phyloP scores from a whole-genome alignment of 2,888 invertebrate species.

The Andrena flavipes region DNA sequence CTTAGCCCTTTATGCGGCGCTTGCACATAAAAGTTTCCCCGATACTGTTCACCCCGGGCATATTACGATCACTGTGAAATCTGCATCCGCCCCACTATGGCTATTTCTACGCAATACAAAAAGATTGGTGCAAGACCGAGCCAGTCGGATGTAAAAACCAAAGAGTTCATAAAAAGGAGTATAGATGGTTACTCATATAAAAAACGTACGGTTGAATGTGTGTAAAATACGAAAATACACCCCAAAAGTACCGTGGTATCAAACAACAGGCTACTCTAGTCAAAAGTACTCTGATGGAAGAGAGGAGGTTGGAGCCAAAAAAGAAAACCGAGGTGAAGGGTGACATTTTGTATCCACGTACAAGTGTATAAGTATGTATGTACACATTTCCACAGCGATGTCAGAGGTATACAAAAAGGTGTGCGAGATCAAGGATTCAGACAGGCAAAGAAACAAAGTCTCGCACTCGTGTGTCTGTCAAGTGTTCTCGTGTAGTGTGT shows the following conservation, averaged over 20 bases:
- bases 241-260: conserved; percentile 34
- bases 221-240: conserved; percentile 58
- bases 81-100: conserved; percentile 56
- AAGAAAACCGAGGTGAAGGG: conserved; percentile 64
- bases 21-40: too few relatives aligned
- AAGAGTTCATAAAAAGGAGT: conserved; percentile 39
- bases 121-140: conserved; percentile 60
- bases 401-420: conserved; percentile 30
- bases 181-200: conserved; percentile 38
- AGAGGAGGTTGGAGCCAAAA: conserved; percentile 43
- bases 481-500: conserved; percentile 6
- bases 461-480: conserved; percentile 36
- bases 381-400: conserved; percentile 40
- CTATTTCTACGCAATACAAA: conserved; percentile 66
- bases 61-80: conserved; percentile 26
- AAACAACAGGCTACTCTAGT: conserved; percentile 51
- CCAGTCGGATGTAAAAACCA: conserved; percentile 56
- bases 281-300: conserved; percentile 50
- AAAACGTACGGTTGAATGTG: conserved; percentile 32
- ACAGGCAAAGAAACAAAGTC: conserved; percentile 49
- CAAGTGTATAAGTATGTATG: conserved; percentile 34
- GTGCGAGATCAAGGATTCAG: conserved; percentile 53
- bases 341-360: conserved; percentile 42
- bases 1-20: too few relatives aligned
- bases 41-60: too few relatives aligned